These are phyloP conservation scores for Emydocephalus ijimae DNA, from an alignment of 2,113 vertebrate species.

Conservation along the genomic window DNA sequence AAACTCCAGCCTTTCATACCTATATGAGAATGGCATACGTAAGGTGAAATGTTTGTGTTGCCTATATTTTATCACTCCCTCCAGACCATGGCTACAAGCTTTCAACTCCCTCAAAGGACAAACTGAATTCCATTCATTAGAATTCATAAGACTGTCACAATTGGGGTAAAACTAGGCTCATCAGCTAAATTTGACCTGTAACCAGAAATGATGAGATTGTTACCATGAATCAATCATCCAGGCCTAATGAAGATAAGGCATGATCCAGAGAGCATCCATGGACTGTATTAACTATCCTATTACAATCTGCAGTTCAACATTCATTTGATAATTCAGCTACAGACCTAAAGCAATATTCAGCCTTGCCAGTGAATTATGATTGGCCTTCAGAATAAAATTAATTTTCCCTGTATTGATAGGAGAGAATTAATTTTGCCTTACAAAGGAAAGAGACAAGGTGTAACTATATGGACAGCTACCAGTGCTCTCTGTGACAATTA, in stretches of 20 bases:
- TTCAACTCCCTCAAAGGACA: not conserved
- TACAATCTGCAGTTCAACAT: not conserved
- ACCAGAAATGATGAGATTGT: not conserved
- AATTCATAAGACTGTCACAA: not conserved
- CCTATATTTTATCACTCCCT: not conserved
- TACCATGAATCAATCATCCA: not conserved
- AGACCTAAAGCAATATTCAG: constrained; percentile 24
- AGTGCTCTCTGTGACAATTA: not conserved
- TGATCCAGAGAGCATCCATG: not conserved
- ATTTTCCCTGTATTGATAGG: not conserved
- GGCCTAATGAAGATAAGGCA: not conserved
- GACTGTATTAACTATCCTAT: not conserved
- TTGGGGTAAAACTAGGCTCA: not conserved
- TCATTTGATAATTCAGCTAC: not conserved
- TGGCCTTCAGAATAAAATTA: not conserved
- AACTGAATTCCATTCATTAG: not conserved
- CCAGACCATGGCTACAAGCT: not conserved
- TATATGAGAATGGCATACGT: not conserved
- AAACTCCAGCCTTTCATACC: not conserved
- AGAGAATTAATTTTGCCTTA: not conserved
- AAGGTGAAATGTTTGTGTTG: not conserved
- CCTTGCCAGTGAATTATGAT: not conserved
- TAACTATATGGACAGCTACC: not conserved
- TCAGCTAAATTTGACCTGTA: not conserved
- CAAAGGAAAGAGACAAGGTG: not conserved